Evolutionary conservation across 1,140 invertebrate genomes (phyloP), one percentile per base, ranked within the genome.

Genomic region (Melipona quadrifasciata): DNA sequence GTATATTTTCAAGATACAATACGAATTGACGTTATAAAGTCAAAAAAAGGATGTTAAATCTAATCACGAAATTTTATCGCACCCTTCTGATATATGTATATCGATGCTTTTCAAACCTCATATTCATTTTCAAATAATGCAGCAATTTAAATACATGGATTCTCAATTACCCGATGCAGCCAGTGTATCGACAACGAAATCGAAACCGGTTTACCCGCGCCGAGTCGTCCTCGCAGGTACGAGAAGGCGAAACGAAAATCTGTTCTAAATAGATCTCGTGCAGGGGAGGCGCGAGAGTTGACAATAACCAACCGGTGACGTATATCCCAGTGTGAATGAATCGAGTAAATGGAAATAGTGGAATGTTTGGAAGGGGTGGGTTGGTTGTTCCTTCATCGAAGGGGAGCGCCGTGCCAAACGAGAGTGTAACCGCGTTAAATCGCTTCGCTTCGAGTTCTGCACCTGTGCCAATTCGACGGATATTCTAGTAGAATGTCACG

Each of bases 401-500:
- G 53, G 24, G 17, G 47, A 55, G 71, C 12, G 39, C 24, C 16
- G 31, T 70, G 67, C 24, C 34, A 80, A 67, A 64, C 51, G 31
- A 51, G 16, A 61, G 47, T 53, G 55, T 53, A 61, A n/a, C 58
- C 10, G 51, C 65, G 80, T 65, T 47, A 65, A 73, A 80, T 81
- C 75, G 39, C 39, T 12, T 39, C 68, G 39, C 6, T 8, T 21
- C 4, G 51, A 11, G 39, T 47, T 47, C 55, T 73, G 72, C 72
- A 31, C 17, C n/a, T 14, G 80, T 80, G 84, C 83, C 88, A 80
- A 85, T 84, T 87, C 73, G 75, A 81, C 39, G n/a, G 85, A 85
- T 88, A 86, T 90, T 86, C 78, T 86, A 75, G 85, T 89, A 80
- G 80, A 89, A 82, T 88, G 84, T 86, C 85, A 88, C 84, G 70